phyloP scores from a whole-genome alignment of 2,113 vertebrate genomes.

The Marmota monax region DNA sequence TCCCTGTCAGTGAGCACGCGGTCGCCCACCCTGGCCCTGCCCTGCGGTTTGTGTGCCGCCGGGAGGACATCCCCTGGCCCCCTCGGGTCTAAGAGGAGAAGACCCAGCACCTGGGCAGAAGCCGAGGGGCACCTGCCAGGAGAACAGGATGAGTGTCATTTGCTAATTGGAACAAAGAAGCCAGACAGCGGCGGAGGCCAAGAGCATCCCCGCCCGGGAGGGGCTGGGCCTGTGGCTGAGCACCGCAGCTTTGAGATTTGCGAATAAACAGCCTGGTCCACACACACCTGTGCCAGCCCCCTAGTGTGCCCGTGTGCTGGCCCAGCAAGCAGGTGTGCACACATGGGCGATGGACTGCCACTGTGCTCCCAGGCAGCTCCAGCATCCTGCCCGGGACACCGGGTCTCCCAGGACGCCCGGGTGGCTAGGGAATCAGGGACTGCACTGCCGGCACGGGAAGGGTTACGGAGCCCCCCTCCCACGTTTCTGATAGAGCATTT shows the following conservation, averaged over 20 bases:
- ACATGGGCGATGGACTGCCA: accelerated
- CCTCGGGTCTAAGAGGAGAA: background rate
- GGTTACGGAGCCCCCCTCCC: conserved; percentile 83
- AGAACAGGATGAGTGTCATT: accelerated
- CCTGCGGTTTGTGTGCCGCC: accelerated
- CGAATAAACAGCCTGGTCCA: accelerated
- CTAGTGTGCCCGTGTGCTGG: accelerated
- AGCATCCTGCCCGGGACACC: background rate
- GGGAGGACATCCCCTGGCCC: background rate
- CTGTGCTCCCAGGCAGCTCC: accelerated
- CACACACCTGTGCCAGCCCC: accelerated
- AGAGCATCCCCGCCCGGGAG: background rate
- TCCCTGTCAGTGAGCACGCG: accelerated
- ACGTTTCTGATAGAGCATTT: conserved; percentile 89
- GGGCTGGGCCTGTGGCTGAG: accelerated
- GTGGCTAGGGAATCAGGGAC: background rate
- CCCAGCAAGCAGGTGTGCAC: accelerated
- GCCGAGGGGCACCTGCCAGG: background rate
- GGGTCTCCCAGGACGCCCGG: background rate
- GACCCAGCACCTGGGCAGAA: accelerated
- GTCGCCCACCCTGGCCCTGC: accelerated
- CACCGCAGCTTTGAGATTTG: background rate
- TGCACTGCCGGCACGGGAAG: conserved; percentile 81
- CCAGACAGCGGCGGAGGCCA: background rate
- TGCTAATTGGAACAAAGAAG: background rate